These are phyloP conservation scores for Alosa alosa DNA, from an alignment of 2,113 vertebrate species.

Conservation along the genomic window DNA sequence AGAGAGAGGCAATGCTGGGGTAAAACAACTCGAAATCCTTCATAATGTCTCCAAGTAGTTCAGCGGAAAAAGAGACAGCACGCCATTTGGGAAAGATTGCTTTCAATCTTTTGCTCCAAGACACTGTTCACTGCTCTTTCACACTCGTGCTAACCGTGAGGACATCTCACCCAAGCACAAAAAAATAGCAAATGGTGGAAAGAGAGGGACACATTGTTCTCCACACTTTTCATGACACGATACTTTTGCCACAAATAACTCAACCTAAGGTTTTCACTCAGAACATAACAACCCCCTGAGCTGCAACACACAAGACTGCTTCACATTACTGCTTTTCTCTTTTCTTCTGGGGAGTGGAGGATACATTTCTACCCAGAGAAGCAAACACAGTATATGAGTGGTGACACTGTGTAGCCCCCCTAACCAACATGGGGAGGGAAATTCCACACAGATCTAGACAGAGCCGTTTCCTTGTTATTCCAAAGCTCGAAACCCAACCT, in stretches of 20 bases:
- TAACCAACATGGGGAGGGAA: conserved; percentile 31
- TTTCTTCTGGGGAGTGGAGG: not conserved
- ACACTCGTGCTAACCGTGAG: not conserved
- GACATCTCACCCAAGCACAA: not conserved
- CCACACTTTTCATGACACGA: not conserved
- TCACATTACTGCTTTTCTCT: not conserved
- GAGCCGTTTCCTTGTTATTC: conserved; percentile 1
- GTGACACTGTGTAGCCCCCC: conserved; percentile 2
- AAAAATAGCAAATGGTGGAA: not conserved
- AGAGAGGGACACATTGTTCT: not conserved
- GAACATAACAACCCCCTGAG: not conserved
- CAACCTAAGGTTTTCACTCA: not conserved
- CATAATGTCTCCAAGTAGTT: too few relatives aligned
- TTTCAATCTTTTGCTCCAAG: not conserved
- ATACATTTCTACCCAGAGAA: not conserved
- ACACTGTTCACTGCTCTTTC: not conserved
- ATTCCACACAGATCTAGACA: not conserved
- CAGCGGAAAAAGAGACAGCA: not conserved
- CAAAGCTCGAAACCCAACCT: conserved; percentile 11
- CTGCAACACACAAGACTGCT: not conserved
- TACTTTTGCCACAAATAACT: conserved; percentile 3
- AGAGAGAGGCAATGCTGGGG: too few relatives aligned
- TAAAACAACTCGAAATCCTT: too few relatives aligned
- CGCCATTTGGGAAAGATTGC: not conserved
- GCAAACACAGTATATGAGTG: not conserved